Evolutionary conservation across 2,113 vertebrate species (phyloP), one percentile per base, ranked within the genome.

Genomic region (Carassius gibelio): DNA sequence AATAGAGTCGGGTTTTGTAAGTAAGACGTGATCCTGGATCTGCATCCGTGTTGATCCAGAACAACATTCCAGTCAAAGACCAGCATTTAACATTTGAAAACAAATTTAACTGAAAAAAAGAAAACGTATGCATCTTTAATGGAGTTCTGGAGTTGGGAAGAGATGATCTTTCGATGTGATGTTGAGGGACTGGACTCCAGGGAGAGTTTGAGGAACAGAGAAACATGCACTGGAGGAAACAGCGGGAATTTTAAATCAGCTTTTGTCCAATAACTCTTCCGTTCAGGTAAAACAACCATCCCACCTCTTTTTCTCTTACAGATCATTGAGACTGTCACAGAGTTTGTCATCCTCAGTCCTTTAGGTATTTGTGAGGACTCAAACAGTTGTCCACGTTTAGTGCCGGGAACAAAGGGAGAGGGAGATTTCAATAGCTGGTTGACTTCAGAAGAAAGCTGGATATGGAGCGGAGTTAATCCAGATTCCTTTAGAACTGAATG

Each of bases 351-450:
- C 61, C 57, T 71, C 59, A 68, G 62, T 11, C 14, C 10, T 21
- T 38, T 21, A 52, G 50, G 55, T 14, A 84, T 57, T 19, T 78
- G 61, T 69, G 69, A 76, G 34, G 17, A 59, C 34, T 57, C 52
- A 34, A 57, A 5, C 30, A 77, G 30, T 36, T 55, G 57, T 80
- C 68, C 10, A 59, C 68, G 48, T 87, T 72, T 26, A 74, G 42
- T 30, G 34, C 34, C 45, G 23, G 61, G 68, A n/a, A 11, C 4
- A 71, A 42, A 71, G 17, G 2, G 17, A 38, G 36, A 15, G 38
- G 75, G 57, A 68, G 59, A 79, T 83, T 57, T 81, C 79, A 87
- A 84, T n/a, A 48, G 23, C 48, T 66, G 68, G 55, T 81, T 84
- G 19, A 66, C 75, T 81, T 84, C 34, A 17, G 55, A 66, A 55